Evolutionary conservation across 53 echinoderm and acorn worm genomes (phyloP).

Genomic region (Echinometra lucunter): DNA sequence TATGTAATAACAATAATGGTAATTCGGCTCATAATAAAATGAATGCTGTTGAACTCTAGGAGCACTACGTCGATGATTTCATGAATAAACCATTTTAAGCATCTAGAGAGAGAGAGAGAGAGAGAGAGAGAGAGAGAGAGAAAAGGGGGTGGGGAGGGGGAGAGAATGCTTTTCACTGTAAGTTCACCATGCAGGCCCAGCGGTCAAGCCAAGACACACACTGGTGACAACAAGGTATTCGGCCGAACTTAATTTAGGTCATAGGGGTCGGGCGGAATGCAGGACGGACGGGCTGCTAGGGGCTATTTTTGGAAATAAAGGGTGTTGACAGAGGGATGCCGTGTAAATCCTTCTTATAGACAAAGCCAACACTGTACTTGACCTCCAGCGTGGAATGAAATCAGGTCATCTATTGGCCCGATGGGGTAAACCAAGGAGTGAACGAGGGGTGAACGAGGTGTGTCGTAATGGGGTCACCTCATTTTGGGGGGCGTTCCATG

Average conservation of each 20-base stretch:
- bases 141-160: no score
- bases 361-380: constrained; percentile 29
- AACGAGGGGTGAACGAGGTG: constrained; percentile 17
- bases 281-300: constrained; percentile 15
- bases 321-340: constrained; percentile 42
- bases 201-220: constrained; percentile 33
- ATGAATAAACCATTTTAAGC: no score
- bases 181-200: neutral
- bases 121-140: no score
- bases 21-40: neutral
- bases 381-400: constrained; percentile 41
- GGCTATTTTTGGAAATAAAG: constrained; percentile 53
- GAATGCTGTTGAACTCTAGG: neutral
- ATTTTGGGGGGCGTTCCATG: neutral
- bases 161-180: neutral
- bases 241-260: constrained; percentile 11
- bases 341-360: constrained; percentile 21
- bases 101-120: no score
- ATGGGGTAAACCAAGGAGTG: neutral
- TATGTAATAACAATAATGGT: neutral
- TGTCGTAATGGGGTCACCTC: neutral
- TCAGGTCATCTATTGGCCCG: constrained; percentile 20
- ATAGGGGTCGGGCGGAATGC: constrained; percentile 22
- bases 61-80: neutral
- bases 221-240: neutral